These are phyloP conservation scores for Danio aesculapii DNA, from an alignment of 2,797 vertebrate genomes.

Conservation along the genomic window DNA sequence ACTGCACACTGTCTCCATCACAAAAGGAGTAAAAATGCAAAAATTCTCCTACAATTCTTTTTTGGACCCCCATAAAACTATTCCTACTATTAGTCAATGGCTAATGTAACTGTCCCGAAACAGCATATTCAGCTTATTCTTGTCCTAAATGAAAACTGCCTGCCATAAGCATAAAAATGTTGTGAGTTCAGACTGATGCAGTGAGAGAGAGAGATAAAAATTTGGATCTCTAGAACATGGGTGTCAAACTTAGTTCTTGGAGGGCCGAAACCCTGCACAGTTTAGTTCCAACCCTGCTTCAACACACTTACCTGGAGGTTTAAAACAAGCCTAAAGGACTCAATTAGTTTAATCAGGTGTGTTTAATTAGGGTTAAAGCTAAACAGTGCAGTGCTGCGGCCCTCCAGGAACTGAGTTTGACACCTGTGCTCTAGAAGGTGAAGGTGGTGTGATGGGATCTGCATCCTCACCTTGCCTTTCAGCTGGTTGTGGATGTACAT, in stretches of 20 bases:
- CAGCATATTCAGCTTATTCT: too few species aligned
- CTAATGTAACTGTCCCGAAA: background rate
- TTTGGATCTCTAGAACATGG: background rate
- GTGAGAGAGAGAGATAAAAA: background rate
- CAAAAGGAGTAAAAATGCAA: background rate
- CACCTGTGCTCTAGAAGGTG: background rate
- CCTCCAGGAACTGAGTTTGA: too few species aligned
- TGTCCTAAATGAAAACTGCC: background rate
- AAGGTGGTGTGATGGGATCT: background rate
- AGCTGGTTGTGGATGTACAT: slow-evolving; percentile 98
- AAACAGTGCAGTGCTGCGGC: too few species aligned
- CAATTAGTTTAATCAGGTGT: too few species aligned
- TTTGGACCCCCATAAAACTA: background rate
- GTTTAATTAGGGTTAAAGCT: too few species aligned
- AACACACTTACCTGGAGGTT: too few species aligned
- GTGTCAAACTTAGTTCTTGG: too few species aligned
- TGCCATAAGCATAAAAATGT: background rate
- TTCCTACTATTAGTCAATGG: background rate
- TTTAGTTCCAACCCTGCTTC: too few species aligned
- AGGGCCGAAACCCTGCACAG: too few species aligned
- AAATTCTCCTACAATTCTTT: background rate
- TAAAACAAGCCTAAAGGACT: too few species aligned
- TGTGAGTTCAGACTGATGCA: background rate
- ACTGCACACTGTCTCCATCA: background rate
- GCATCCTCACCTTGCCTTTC: slow-evolving; percentile 90